Percentiles rank a stretch among this genome's conserved stretches.
Conservation (phyloP, 2,797 vertebrate genomes). For the Podargus strigoides region DNA sequence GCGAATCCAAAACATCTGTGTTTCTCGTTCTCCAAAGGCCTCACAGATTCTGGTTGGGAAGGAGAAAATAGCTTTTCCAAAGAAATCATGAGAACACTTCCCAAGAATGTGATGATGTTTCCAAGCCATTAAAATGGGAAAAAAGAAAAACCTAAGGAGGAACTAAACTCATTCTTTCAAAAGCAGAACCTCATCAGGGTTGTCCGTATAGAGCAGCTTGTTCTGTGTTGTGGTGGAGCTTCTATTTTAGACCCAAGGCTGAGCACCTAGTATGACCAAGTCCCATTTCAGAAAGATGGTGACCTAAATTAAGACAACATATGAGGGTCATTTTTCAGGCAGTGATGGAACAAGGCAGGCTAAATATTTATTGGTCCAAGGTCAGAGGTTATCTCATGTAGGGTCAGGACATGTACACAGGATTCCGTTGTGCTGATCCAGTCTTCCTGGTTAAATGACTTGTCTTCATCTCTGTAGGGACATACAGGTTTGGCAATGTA, state of each 20-base stretch:
- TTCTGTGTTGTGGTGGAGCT: not conserved
- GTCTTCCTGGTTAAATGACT: not conserved
- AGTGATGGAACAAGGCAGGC: not conserved
- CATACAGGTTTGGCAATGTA: not conserved
- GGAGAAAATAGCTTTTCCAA: not conserved
- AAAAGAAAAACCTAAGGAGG: not conserved
- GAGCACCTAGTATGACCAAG: not conserved
- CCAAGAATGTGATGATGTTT: not conserved
- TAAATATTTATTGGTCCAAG: not conserved
- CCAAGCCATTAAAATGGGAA: not conserved
- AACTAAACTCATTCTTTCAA: not conserved
- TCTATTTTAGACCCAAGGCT: not conserved
- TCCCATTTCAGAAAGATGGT: not conserved
- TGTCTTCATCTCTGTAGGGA: not conserved
- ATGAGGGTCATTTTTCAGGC: not conserved
- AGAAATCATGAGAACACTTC: not conserved
- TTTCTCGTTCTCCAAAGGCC: not conserved
- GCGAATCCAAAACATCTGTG: not conserved
- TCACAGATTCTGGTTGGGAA: not conserved
- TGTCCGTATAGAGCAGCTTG: not conserved
- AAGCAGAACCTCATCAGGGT: not conserved
- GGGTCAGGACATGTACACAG: not conserved
- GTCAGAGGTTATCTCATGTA: not conserved
- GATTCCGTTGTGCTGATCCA: not conserved
- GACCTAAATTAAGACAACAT: not conserved